Evolutionary conservation across 2,888 invertebrate genomes (phyloP), one percentile per base, ranked within the genome.

Genomic region (Schizaphis graminum): DNA sequence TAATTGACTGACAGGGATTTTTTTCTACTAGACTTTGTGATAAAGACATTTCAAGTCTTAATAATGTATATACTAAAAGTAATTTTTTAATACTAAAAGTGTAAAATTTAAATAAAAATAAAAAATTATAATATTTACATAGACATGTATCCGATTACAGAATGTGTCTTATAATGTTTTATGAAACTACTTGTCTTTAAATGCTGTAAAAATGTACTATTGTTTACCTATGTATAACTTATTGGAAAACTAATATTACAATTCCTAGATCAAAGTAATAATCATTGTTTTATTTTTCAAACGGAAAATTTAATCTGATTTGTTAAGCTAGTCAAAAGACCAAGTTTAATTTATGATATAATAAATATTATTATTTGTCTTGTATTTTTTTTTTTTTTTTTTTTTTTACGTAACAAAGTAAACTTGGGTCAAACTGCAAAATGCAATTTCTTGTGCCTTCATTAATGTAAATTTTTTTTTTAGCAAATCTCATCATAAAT

Each of bases 1-100:
- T 99, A 96, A 98, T 99, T 96, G 99, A 99, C 97, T 99, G 95
- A 95, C 90, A 93, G 94, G 94, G 94, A 94, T 94, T 86, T 94
- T 94, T 94, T 77, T 94, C 95, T 95, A 92, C 91, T 92, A 92
- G 92, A 94, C 92, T 94, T 91, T 94, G 94, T 94, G 94, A 94
- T 94, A 94, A 94, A 94, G 94, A 94, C 94, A 94, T 94, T 94
- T 94, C 94, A 94, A 94, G 94, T 94, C 94, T 94, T 94, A 94
- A 91, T 91, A 87, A 85, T 94, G 94, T 94, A 94, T 53, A 94
- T 94, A 94, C 28, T 94, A 94, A 91, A 94, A 91, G 3, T 94
- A 91, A 91, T 49, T 94, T 94, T 94, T 94, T 94, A 91, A 91
- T 86, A 86, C 91, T 67, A 67, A 94, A 94, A 89, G 47, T 89